Base-by-base conservation (phyloP, 2,888 invertebrate genomes). In the Hirtodrosophila alboralis region DNA sequence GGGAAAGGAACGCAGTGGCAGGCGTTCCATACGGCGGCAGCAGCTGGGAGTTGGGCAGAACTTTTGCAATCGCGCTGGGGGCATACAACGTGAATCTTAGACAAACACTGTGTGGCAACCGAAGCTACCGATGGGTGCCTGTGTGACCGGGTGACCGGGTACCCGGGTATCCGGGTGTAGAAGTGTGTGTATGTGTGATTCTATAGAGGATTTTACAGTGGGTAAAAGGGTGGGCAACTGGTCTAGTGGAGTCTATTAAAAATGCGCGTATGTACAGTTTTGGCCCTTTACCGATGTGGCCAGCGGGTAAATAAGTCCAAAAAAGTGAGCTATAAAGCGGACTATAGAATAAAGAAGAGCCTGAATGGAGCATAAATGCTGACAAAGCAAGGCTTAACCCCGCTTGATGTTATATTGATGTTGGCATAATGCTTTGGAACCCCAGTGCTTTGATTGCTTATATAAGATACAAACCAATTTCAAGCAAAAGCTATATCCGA, bases 41-140 rank as follows among this genome's bases (percentile, higher is more conserved):
- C 23, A 23, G 23, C 28, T 18, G 40, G 1, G 9, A 28, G 23
- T 3, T 30, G n/a, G 14, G n/a, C n/a, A n/a, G n/a, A n/a, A n/a
- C n/a, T n/a, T n/a, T 2, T 10, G 47, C 12, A 28, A 10, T 10
- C 33, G 34, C 26, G 49, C 47, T 59, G 27, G 44, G 54, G 53
- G 43, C 60, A 58, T n/a, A n/a, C n/a, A 69, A 71, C 63, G 76
- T 72, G 80, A 72, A 72, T 75, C 79, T 79, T 79, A 83, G 79
- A 64, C 79, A 79, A 79, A 79, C 80, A 79, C 61, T 66, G 63
- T 74, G 63, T 58, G 61, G 66, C 64, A 62, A 56, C 54, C 56
- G 44, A 56, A 67, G 58, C 43, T 60, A 68, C 61, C 69, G 57
- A 47, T 48, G 61, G 53, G 33, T 41, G 45, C 33, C 52, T n/a